Evolutionary conservation across 2,797 vertebrate species (phyloP).

Genomic region (Rhadinocentrus ornatus): DNA sequence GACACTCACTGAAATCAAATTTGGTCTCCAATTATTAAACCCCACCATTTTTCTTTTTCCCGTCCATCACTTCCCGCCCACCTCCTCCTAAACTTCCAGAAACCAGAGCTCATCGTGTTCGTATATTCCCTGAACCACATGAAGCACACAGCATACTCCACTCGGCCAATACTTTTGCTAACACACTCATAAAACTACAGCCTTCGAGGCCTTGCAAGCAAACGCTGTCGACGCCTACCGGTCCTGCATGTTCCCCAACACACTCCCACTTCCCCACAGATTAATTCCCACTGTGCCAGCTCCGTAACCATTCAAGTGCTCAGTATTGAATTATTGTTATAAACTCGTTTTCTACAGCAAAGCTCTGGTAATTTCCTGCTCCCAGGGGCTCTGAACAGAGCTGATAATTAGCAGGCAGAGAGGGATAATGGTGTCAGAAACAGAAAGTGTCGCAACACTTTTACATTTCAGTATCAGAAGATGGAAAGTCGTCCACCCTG

Average conservation of each 20-base stretch:
- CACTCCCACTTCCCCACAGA: neutral
- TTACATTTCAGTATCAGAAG: constrained; percentile 24
- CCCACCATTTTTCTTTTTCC: constrained; percentile 45
- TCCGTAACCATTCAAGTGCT: constrained; percentile 43
- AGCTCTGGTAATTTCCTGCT: constrained; percentile 50
- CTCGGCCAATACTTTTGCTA: constrained; percentile 40
- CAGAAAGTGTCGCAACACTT: constrained; percentile 19
- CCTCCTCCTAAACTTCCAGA: constrained; percentile 14
- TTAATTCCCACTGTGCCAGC: constrained; percentile 36
- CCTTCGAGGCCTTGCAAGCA: constrained; percentile 17
- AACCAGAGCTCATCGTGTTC: constrained; percentile 32
- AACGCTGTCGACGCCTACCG: constrained; percentile 1
- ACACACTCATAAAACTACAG: constrained; percentile 1
- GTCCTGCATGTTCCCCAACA: constrained; percentile 23
- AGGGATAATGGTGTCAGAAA: constrained; percentile 6
- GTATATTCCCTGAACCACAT: constrained; percentile 19
- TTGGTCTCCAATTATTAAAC: constrained; percentile 69
- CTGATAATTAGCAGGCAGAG: constrained; percentile 47
- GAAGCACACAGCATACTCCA: constrained; percentile 15
- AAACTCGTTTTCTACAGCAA: constrained; percentile 47
- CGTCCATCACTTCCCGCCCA: constrained; percentile 41
- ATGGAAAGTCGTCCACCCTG: constrained; percentile 9
- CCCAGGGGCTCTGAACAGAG: constrained; percentile 37
- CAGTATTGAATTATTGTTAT: constrained; percentile 50
- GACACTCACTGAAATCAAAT: constrained; percentile 82